Conservation (phyloP, 2,113 vertebrate genomes). For the Gnathonemus echidnorhynchus region DNA sequence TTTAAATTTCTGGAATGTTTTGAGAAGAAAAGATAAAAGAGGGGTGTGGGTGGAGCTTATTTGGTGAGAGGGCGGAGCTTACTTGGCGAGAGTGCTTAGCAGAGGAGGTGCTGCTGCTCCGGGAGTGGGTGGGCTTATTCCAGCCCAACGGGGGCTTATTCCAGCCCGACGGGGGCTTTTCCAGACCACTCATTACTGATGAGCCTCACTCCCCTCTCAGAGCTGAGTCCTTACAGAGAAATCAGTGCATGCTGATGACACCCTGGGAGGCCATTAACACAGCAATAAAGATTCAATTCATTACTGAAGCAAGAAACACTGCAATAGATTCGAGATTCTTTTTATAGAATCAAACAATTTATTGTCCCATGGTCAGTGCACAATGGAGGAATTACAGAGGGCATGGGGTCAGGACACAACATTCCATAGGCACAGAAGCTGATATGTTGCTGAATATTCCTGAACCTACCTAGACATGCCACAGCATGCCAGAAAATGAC, state of each 20-base stretch:
- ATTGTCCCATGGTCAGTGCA: not conserved
- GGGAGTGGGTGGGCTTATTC: constrained; percentile 45
- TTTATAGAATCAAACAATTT: not conserved
- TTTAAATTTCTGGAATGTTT: not conserved
- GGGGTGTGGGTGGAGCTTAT: constrained; percentile 35
- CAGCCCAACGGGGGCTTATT: constrained; percentile 33
- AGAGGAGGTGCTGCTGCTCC: constrained; percentile 63
- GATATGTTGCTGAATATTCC: not conserved
- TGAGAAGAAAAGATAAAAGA: not conserved
- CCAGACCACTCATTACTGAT: constrained; percentile 55
- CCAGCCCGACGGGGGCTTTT: constrained; percentile 44
- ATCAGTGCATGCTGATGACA: constrained; percentile 27
- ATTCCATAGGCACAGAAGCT: not conserved
- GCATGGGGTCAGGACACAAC: not conserved
- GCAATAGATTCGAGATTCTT: not conserved
- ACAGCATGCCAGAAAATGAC: not conserved
- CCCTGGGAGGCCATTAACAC: not conserved
- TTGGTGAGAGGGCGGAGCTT: constrained; percentile 48
- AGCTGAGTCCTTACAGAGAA: not conserved
- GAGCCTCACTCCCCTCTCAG: constrained; percentile 1
- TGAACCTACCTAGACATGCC: not conserved
- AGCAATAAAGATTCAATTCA: not conserved
- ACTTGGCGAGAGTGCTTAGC: constrained; percentile 66
- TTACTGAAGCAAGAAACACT: not conserved
- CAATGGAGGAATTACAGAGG: not conserved